These are phyloP conservation scores for Dryobates pubescens DNA, from an alignment of 2,797 vertebrate species.

Conservation along the genomic window DNA sequence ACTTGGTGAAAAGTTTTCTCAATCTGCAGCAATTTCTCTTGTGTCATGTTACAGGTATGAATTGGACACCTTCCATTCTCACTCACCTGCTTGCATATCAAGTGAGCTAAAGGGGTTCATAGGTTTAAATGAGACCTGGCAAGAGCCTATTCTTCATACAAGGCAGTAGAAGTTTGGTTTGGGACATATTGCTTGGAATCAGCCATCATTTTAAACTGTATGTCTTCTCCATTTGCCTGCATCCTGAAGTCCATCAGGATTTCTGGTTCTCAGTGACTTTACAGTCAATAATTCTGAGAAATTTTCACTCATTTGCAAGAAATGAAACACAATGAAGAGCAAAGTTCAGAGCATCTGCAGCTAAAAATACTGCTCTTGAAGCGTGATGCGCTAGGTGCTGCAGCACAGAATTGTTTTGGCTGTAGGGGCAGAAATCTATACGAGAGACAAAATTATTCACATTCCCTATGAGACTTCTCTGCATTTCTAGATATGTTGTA, in stretches of 20 bases:
- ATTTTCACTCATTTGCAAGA: background rate
- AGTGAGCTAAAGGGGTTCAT: background rate
- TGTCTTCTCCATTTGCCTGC: background rate
- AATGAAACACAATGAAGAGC: background rate
- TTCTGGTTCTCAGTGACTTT: background rate
- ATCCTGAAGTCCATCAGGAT: background rate
- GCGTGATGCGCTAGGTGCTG: background rate
- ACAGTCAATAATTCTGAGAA: background rate
- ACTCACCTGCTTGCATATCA: background rate
- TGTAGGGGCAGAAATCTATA: background rate
- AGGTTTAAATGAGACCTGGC: background rate
- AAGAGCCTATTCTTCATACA: background rate
- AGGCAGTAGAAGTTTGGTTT: background rate
- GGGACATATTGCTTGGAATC: background rate
- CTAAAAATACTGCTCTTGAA: background rate
- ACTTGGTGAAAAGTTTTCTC: background rate
- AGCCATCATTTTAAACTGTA: background rate
- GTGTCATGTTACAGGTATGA: background rate
- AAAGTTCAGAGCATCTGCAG: background rate
- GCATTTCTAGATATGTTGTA: background rate
- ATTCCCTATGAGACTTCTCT: background rate
- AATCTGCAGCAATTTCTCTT: background rate
- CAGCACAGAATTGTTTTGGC: background rate
- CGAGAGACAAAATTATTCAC: background rate
- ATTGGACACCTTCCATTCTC: background rate